Percentiles rank a stretch among this genome's conserved stretches.
Evolutionary conservation across 2,797 vertebrate genomes (phyloP).

Genomic region (Babyrousa celebensis): DNA sequence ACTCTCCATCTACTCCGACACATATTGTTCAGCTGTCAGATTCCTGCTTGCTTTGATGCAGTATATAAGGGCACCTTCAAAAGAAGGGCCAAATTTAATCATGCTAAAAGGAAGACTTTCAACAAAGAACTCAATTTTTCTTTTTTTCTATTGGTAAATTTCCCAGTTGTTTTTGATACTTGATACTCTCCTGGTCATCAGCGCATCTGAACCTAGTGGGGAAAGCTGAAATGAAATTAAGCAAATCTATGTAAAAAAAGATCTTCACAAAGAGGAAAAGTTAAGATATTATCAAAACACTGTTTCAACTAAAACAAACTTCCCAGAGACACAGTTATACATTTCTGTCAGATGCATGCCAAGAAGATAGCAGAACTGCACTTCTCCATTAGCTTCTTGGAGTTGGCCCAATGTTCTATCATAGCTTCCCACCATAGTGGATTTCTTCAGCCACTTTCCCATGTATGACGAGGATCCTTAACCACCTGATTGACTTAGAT

Average conservation of each 20-base stretch:
- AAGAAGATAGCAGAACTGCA: background rate
- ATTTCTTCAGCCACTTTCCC: background rate
- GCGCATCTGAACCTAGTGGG: conserved; percentile 41
- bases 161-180: conserved; percentile 64
- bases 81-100: conserved; percentile 37
- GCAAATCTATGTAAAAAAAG: conserved; percentile 63
- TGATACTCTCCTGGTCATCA: conserved; percentile 59
- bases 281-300: conserved; percentile 62
- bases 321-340: conserved; percentile 58
- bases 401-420: background rate
- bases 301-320: conserved; percentile 66
- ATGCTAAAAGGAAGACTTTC: conserved; percentile 26
- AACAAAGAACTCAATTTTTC: conserved; percentile 51
- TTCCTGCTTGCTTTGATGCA: background rate
- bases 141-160: conserved; percentile 54
- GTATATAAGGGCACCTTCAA: conserved; percentile 10
- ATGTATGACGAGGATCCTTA: background rate
- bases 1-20: background rate
- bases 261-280: conserved; percentile 64
- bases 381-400: background rate
- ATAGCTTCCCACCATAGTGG: background rate
- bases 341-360: conserved; percentile 41
- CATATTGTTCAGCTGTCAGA: background rate
- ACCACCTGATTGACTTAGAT: background rate
- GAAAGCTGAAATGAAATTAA: conserved; percentile 67